Percentiles rank a stretch among this genome's conserved stretches.
Evolutionary conservation across 2,888 invertebrate species (phyloP).

Genomic region (Galerucella nymphaeae): DNA sequence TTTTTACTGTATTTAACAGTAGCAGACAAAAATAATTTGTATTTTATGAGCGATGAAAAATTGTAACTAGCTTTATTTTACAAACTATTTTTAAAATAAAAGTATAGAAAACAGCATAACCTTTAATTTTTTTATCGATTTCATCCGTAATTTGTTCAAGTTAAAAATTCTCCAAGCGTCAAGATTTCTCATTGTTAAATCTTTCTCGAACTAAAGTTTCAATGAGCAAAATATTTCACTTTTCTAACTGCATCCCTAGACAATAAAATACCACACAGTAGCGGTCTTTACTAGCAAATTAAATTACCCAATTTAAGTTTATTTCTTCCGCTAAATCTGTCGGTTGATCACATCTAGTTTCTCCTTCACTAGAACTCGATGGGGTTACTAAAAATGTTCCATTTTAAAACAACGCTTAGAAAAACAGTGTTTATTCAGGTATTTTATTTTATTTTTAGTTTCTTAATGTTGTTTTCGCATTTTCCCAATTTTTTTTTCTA

Average conservation of each 20-base stretch:
- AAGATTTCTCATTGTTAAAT: background rate
- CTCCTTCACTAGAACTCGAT: background rate
- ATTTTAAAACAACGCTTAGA: no score
- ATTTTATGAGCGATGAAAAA: no score
- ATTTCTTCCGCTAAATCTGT: slow-evolving; percentile 30
- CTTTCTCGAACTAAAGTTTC: background rate
- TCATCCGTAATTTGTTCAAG: background rate
- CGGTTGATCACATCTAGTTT: slow-evolving; percentile 8
- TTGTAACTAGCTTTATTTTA: no score
- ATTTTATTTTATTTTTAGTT: no score
- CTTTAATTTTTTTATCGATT: background rate
- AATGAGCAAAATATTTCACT: background rate
- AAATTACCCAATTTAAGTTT: slow-evolving; percentile 32
- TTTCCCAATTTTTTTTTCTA: no score
- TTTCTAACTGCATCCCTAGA: slow-evolving; percentile 14
- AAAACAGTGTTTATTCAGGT: no score
- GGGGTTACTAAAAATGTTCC: background rate
- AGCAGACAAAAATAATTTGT: no score
- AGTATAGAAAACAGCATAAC: background rate
- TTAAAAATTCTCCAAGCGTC: background rate
- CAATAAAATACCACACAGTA: slow-evolving; percentile 28
- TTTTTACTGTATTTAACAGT: no score
- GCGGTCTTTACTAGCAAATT: slow-evolving; percentile 30
- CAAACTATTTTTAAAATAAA: no score
- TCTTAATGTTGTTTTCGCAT: no score